Base-by-base conservation (phyloP, 2,888 invertebrate species). In the Hedya salicella region DNA sequence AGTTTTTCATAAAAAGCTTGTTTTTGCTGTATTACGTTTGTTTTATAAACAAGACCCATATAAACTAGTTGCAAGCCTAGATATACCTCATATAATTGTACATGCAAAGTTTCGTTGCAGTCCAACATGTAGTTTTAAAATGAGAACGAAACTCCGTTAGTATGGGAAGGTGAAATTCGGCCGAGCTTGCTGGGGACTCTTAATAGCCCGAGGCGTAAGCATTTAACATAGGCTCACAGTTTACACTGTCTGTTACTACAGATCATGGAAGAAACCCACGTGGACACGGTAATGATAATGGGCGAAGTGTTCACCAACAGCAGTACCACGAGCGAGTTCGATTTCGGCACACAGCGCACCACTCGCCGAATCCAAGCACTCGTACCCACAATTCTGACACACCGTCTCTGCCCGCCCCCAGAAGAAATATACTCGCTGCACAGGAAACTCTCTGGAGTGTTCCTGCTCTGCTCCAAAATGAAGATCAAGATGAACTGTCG, bases 391-490 rank as follows among this genome's bases (percentile, higher is more conserved):
- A 98, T 99, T 94, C 92, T 99, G 59, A 95, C 95, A 49, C 98
- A 99, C 81, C 93, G 99, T 19, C 93, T 99, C 1, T 98, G 98
- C 68, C 98, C 99, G 1, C 99, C 99, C 0, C 99, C 99, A 0
- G 99, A 99, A 86, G 99, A 99, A 90, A 97, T 98, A 73, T 99
- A 99, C 90, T 99, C 99, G 0, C 93, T 99, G 17, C 99, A 99
- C 84, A 94, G 99, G 67, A 99, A 99, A 90, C 93, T 99, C 52
- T 98, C 99, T 0, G 99, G 99, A 0, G 95, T 98, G 13, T 99
- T 99, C 87, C 91, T 99, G 21, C 91, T 99, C 0, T 98, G 98
- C 81, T 94, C 98, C 0, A 98, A 98, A 78, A 93, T 99, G 59
- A 94, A 95, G 77, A 95, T 97, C 0, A 94, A 94, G 75, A 94